phyloP scores from a whole-genome alignment of 2,797 vertebrate genomes.

The Staurois parvus region DNA sequence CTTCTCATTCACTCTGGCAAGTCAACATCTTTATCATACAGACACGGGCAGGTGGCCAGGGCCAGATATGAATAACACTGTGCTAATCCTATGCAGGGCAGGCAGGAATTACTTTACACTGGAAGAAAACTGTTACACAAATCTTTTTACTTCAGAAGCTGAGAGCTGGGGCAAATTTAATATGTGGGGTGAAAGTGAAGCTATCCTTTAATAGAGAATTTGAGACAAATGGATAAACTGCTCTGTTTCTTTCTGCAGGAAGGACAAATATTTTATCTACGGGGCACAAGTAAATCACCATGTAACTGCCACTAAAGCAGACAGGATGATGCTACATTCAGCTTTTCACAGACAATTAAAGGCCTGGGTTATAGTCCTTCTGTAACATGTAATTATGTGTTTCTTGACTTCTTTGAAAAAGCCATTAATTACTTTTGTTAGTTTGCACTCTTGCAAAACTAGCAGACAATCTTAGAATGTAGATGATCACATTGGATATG shows the following conservation, averaged over 20 bases:
- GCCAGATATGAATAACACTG: too few species aligned
- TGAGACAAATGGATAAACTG: too few species aligned
- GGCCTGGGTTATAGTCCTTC: conserved; percentile 26
- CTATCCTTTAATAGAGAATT: too few species aligned
- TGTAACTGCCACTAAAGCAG: background rate
- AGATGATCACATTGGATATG: conserved; percentile 17
- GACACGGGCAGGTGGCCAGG: too few species aligned
- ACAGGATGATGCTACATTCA: conserved; percentile 8
- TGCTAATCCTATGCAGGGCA: too few species aligned
- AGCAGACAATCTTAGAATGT: conserved; percentile 28
- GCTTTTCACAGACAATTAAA: conserved; percentile 46
- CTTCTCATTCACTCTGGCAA: too few species aligned
- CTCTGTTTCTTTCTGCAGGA: background rate
- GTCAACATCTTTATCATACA: too few species aligned
- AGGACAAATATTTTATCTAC: background rate
- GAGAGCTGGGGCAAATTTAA: too few species aligned
- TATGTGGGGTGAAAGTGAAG: too few species aligned
- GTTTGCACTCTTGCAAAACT: conserved; percentile 26
- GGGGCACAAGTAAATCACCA: background rate
- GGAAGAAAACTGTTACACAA: too few species aligned
- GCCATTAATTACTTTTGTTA: conserved; percentile 22
- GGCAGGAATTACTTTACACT: too few species aligned
- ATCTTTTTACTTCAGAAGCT: too few species aligned
- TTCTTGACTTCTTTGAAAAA: conserved; percentile 16
- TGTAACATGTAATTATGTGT: conserved; percentile 53